These are phyloP conservation scores for Anolis carolinensis DNA, from an alignment of 2,113 vertebrate species.

Conservation along the genomic window DNA sequence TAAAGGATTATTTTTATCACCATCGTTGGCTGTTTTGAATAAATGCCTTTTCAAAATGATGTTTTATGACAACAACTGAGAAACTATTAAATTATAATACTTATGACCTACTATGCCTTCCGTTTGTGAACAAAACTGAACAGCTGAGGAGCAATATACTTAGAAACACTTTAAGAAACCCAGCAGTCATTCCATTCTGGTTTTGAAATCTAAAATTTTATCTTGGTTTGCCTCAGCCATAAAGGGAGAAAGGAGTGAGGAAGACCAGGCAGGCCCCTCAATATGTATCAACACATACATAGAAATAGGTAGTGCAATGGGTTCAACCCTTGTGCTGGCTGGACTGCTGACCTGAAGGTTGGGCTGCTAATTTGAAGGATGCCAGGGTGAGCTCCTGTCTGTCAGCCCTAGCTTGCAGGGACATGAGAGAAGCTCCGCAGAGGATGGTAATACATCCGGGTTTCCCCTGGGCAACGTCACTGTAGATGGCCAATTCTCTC, in stretches of 20 bases:
- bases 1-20: slow-evolving; percentile 40
- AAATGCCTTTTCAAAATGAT: slow-evolving; percentile 20
- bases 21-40: slow-evolving; percentile 23
- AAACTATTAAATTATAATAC: slow-evolving; percentile 49
- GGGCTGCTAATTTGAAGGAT: too few species aligned
- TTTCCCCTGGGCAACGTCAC: too few species aligned
- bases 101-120: slow-evolving; percentile 43
- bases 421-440: too few species aligned
- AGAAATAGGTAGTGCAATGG: too few species aligned
- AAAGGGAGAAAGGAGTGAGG: not conserved
- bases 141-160: slow-evolving; percentile 25
- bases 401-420: too few species aligned
- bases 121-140: slow-evolving; percentile 41
- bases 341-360: too few species aligned
- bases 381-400: too few species aligned
- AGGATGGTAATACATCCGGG: too few species aligned
- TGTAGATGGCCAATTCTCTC: too few species aligned
- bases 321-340: too few species aligned
- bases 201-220: not conserved
- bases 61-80: slow-evolving; percentile 35
- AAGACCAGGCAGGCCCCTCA: not conserved
- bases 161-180: slow-evolving; percentile 2
- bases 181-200: not conserved
- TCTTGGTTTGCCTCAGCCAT: not conserved
- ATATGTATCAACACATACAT: too few species aligned